Base-by-base conservation (phyloP, 2,113 vertebrate genomes). In the Calcarius ornatus region DNA sequence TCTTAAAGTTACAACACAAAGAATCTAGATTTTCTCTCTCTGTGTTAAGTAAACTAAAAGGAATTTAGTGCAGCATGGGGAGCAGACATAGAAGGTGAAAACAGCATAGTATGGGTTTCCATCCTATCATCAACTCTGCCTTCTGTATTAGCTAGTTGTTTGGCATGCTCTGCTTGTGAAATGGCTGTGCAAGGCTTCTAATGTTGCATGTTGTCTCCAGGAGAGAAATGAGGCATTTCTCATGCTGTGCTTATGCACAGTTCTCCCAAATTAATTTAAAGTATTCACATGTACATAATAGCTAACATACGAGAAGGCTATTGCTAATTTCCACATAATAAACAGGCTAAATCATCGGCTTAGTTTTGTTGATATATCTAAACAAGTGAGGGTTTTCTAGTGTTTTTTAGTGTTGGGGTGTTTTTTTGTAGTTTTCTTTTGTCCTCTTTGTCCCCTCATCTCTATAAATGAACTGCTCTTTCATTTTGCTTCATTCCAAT, bases 211-310 rank as follows among this genome's bases (percentile, higher is more conserved):
- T 21, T 50, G 35, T 59, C 33, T 92, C 51, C 61, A 47, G 73
- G 43, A 78, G 18, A 64, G 30, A 75, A 92, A 69, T 69, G 6
- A 77, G 47, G 73, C 78, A 56, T 71, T 68, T 64, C 17, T 63
- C 54, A 59, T 42, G 45, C 33, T 81, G 24, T 68, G 47, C 54
- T 88, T 75, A 71, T 4, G 15, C 22, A 78, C 23, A 71, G 14
- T 43, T 85, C n/a, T 81, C 51, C 42, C 51, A 84, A 17, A 86
- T 59, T 66, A 40, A 65, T 86, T 80, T 53, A 21, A 91, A 92
- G 86, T 81, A 71, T 48, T 73, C n/a, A 48, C 17, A 53, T 31
- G 50, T 30, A 77, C 8, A 23, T 27, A 61, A 78, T 19, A 31
- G 47, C 38, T 63, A 79, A 59, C n/a, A 45, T 27, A 51, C n/a